A percentile compares a stretch with the other conserved stretches of the same genome.
Evolutionary conservation across 2,888 invertebrate genomes (phyloP).

Genomic region (Colostygia pectinataria): DNA sequence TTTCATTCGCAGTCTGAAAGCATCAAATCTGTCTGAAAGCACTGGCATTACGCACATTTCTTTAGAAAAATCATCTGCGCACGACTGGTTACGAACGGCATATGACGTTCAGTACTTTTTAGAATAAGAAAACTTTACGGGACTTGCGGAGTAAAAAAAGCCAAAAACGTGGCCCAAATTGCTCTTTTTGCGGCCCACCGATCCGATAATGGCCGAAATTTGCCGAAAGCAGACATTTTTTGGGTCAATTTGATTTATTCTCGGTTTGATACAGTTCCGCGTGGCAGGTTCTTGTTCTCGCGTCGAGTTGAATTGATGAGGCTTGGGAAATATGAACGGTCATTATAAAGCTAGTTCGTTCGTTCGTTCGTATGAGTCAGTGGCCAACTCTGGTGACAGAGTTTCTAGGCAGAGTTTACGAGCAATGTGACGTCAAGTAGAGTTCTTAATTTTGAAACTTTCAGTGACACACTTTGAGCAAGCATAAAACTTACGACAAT

Average conservation of each 20-base stretch:
- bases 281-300: constrained; percentile 41
- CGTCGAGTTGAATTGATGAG: constrained; percentile 52
- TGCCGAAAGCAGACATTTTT: constrained; percentile 71
- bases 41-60: too few species aligned
- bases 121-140: constrained; percentile 49
- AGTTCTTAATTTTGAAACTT: too few species aligned
- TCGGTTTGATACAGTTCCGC: constrained; percentile 75
- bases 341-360: too few species aligned
- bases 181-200: constrained; percentile 61
- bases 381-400: too few species aligned
- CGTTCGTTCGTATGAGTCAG: too few species aligned
- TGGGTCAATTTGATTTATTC: constrained; percentile 78
- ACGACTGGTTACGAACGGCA: neutral
- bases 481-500: too few species aligned
- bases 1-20: too few species aligned
- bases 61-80: too few species aligned
- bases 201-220: constrained; percentile 71
- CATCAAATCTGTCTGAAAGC: too few species aligned
- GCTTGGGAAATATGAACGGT: constrained; percentile 36
- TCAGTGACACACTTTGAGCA: too few species aligned
- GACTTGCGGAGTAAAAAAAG: constrained; percentile 51
- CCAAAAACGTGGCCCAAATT: constrained; percentile 71
- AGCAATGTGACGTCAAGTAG: too few species aligned
- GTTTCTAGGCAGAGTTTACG: too few species aligned
- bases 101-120: neutral